Base-by-base conservation (phyloP, 2,113 vertebrate species). In the Neopipo cinnamomea region DNA sequence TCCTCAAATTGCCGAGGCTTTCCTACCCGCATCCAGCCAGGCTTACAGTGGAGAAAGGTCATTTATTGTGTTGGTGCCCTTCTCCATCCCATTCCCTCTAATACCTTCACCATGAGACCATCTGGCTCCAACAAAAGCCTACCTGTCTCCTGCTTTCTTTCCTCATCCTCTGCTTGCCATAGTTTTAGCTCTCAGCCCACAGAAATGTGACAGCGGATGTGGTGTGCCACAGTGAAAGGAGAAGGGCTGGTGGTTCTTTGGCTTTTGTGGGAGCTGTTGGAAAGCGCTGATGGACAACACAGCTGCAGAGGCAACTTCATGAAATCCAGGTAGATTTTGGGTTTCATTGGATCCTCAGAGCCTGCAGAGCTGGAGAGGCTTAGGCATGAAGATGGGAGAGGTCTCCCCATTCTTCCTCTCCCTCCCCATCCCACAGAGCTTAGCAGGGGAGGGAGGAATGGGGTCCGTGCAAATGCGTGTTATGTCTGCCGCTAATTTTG, bases 401-500 rank as follows among this genome's bases (percentile, higher is more conserved):
- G 42, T 88, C 35, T 86, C 59, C 8, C 5, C 0, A 0, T 73
- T 58, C 67, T 79, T 91, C 30, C 28, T 12, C 8, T 94, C n/a
- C 39, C 24, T 88, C 35, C 33, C 9, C 17, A 14, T 22, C 20
- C 35, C 2, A 5, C 67, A 82, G 74, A 42, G 16, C 4, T 61
- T 73, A 79, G 47, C 27, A 66, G 44, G 5, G 20, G 12, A 65
- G n/a, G 15, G 49, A 78, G 74, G 28, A 87, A 21, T 1, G 1
- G 61, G 52, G 30, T 81, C 89, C 2, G 0, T n/a, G 74, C 84
- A 95, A 93, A 81, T 5, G 16, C 20, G 9, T 2, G 6, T 96
- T 94, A 89, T 8, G 47, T 84, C 86, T 94, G 93, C 88, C 2
- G 2, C 95, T 97, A 96, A 95, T 96, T 97, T 91, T 95, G 88